Conservation (phyloP, 2,113 vertebrate genomes). For the Tychaedon coryphoeus region DNA sequence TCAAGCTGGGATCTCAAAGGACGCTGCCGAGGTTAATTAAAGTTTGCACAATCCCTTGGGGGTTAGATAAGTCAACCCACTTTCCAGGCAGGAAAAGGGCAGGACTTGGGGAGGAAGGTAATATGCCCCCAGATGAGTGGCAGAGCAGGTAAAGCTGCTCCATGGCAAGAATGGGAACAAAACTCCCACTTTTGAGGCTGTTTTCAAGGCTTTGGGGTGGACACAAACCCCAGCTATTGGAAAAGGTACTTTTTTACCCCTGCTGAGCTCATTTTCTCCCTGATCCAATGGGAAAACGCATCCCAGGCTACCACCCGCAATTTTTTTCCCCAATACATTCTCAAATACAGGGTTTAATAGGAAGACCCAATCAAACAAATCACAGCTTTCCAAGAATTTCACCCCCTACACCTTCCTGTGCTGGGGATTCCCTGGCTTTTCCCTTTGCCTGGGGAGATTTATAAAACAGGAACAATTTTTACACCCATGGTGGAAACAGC, state of each 20-base stretch:
- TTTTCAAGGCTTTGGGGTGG: background rate
- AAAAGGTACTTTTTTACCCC: background rate
- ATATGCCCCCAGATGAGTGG: background rate
- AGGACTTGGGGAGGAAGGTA: accelerated
- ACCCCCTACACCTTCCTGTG: too few relatives aligned
- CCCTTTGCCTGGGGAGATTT: background rate
- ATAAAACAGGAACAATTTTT: background rate
- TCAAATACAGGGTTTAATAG: background rate
- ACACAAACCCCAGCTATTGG: background rate
- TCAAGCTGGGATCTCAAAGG: background rate
- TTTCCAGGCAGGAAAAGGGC: background rate
- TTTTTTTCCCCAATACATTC: accelerated
- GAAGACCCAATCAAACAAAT: background rate
- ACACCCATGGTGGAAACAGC: background rate
- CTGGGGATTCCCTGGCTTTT: background rate
- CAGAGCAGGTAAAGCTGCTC: background rate
- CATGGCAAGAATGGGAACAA: background rate
- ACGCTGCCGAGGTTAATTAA: background rate
- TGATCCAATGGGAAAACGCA: background rate
- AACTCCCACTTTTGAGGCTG: background rate
- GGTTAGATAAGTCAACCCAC: background rate
- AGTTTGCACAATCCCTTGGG: background rate
- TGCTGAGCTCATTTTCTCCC: background rate
- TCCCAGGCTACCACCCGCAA: background rate
- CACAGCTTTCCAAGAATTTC: background rate